Base-by-base conservation (phyloP, 2,888 invertebrate species). In the Choristoneura rosaceana region DNA sequence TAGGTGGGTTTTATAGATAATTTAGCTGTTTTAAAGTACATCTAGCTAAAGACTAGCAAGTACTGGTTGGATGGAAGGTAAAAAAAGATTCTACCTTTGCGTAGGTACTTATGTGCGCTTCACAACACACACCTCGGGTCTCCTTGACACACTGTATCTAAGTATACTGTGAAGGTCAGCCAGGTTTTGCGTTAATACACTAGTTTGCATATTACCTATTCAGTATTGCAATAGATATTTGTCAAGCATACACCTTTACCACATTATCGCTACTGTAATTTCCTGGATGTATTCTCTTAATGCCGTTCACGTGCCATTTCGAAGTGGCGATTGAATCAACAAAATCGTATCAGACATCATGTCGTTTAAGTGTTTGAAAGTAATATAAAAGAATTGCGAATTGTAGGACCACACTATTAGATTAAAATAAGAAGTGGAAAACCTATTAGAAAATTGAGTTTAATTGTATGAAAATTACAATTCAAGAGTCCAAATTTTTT, bases 141-240 rank as follows among this genome's bases (percentile, higher is more conserved):
- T 68, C 73, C 73, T 69, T 73, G 73, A 69, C 71, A 73, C 69
- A 38, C 47, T 12, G 73, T 43, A 73, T 63, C 55, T 73, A 52
- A 52, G 52, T 17, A 59, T 60, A 43, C 52, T 38, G 59, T 43
- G 68, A 73, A 73, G 73, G 73, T 64, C 59, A 45, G 52, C 34
- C 62, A 67, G 67, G 67, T 64, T 62, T 73, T 45, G 58, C 63
- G 17, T 64, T 73, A 34, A 64, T 41, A 73, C 47, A 70, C 41
- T 43, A 47, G 34, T 43, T 33, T 45, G 55, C 52, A 64, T 68
- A 50, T 43, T 55, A 52, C n/a, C 41, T 43, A 59, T 64, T 52
- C 55, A 64, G 17, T 52, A 17, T 45, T 17, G 17, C 15, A 45
- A 50, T 50, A 25, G 25, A 25, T 25, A 25, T 25, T 25, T 34